phyloP scores from a whole-genome alignment of 2,797 vertebrate species.

The Myripristis murdjan region DNA sequence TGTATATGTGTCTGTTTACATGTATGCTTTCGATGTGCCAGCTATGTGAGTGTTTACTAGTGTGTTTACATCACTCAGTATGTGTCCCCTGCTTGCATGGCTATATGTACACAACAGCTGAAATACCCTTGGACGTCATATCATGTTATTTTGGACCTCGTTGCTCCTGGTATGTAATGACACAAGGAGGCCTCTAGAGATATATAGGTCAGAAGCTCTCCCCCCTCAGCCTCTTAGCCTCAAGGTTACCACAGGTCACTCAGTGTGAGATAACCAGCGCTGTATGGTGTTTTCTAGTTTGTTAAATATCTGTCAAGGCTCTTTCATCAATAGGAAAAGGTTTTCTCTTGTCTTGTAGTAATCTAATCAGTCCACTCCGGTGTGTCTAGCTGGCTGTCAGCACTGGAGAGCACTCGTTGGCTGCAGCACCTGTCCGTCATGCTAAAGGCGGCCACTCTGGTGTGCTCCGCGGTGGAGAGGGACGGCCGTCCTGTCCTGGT shows the following conservation, averaged over 20 bases:
- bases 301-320: not conserved
- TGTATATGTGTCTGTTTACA: slow-evolving; percentile 16
- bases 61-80: slow-evolving; percentile 7
- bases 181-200: slow-evolving; percentile 2
- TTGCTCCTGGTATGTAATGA: slow-evolving; percentile 17
- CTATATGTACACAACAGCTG: not conserved
- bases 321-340: not conserved
- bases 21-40: not conserved
- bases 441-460: slow-evolving; percentile 96
- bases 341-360: slow-evolving; percentile 1
- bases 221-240: not conserved
- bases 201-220: slow-evolving; percentile 19
- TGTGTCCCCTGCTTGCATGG: not conserved
- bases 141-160: slow-evolving; percentile 17
- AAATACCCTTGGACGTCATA: slow-evolving; percentile 1
- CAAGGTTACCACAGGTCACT: not conserved
- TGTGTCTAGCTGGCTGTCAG: slow-evolving; percentile 94
- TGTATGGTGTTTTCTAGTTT: not conserved
- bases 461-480: slow-evolving; percentile 93
- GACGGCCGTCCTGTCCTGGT: slow-evolving; percentile 96
- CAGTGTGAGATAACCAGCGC: slow-evolving; percentile 1
- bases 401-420: slow-evolving; percentile 98
- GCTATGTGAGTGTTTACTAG: not conserved
- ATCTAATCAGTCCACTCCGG: slow-evolving; percentile 12
- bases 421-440: slow-evolving; percentile 98